A percentile compares a stretch with the other conserved stretches of the same genome.
Conservation (phyloP, 2,113 vertebrate species). For the Lethenteron reissneri region DNA sequence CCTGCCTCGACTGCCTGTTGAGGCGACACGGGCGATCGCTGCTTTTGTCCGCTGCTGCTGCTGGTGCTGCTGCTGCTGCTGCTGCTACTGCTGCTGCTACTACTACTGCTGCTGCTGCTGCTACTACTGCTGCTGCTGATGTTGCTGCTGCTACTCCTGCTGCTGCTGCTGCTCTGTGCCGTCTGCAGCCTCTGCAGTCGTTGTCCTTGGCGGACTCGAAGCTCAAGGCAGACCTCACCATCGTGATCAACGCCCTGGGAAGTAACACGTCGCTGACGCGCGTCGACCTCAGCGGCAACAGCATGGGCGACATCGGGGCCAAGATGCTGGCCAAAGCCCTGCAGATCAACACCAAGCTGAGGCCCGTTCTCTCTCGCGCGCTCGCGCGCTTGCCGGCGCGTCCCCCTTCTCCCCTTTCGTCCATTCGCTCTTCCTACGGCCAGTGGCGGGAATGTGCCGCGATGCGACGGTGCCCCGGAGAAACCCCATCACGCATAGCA, state of each 20-base stretch:
- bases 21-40: no score
- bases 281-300: constrained; percentile 83
- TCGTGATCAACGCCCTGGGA: constrained; percentile 76
- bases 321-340: constrained; percentile 93
- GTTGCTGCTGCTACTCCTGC: constrained; percentile 5
- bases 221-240: constrained; percentile 69
- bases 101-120: neutral
- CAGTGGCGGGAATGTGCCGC: no score
- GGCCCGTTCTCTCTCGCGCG: constrained; percentile 23
- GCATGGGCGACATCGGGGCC: constrained; percentile 91
- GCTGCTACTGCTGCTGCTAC: neutral
- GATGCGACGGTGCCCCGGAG: no score
- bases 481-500: no score
- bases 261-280: constrained; percentile 79
- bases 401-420: no score
- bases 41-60: constrained; percentile 5
- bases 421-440: no score
- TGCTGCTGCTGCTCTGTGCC: constrained; percentile 9
- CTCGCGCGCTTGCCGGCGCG: neutral
- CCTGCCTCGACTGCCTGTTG: no score
- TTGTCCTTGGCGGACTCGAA: constrained; percentile 82
- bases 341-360: constrained; percentile 92
- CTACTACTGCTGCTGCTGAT: constrained; percentile 5
- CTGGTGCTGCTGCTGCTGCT: constrained; percentile 4
- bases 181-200: constrained; percentile 56